Conservation (phyloP, 2,113 vertebrate genomes). For the Bucco capensis region DNA sequence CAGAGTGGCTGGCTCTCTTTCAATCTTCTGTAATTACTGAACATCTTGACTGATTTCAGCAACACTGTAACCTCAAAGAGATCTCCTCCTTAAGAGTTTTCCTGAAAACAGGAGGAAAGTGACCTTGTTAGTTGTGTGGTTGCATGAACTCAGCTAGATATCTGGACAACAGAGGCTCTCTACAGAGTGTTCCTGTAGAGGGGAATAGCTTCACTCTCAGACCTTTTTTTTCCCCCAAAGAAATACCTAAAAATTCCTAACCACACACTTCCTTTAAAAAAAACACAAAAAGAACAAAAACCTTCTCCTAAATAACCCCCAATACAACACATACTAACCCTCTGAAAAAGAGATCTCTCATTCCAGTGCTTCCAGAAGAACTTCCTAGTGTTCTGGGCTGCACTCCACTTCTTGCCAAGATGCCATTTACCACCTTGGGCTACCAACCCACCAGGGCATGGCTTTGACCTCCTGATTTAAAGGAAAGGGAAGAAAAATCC, state of each 20-base stretch:
- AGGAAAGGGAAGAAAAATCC: neutral
- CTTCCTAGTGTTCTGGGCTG: neutral
- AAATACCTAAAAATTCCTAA: neutral
- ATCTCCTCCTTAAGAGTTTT: neutral
- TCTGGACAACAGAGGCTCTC: neutral
- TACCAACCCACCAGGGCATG: neutral
- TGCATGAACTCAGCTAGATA: neutral
- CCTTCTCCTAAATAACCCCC: neutral
- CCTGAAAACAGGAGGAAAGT: neutral
- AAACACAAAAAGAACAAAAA: no score
- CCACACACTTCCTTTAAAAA: neutral
- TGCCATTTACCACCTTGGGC: neutral
- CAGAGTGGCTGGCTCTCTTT: neutral
- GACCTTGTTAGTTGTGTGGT: neutral
- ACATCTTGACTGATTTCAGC: neutral
- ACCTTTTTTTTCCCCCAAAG: accelerated
- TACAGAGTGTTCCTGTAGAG: neutral
- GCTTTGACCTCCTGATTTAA: neutral
- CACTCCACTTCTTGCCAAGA: neutral
- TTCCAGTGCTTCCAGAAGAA: neutral
- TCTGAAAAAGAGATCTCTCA: neutral
- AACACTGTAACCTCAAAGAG: neutral
- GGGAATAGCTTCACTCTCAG: neutral
- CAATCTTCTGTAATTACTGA: neutral
- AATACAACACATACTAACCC: accelerated